Percentiles rank a stretch among this genome's conserved stretches.
Conservation (phyloP, 1,140 invertebrate species). For the Drosophila setifemur region DNA sequence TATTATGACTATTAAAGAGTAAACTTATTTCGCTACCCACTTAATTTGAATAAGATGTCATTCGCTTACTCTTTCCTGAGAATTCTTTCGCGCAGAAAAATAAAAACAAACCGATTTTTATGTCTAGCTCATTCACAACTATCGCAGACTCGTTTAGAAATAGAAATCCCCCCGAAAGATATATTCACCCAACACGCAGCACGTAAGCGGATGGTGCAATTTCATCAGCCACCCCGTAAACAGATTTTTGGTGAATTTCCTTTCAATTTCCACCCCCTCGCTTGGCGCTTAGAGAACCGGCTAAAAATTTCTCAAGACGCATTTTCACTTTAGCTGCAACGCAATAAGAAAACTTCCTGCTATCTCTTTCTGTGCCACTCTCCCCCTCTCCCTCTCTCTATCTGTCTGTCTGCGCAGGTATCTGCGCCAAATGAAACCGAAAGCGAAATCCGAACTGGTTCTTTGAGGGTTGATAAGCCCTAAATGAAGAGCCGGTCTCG, state of each 20-base stretch:
- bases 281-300: slow-evolving; percentile 18
- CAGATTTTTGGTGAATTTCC: slow-evolving; percentile 29
- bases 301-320: slow-evolving; percentile 56
- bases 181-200: slow-evolving; percentile 14
- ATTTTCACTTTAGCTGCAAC: slow-evolving; percentile 51
- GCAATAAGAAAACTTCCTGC: slow-evolving; percentile 27
- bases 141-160: slow-evolving; percentile 55
- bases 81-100: slow-evolving; percentile 14
- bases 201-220: slow-evolving; percentile 61
- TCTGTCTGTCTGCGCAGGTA: slow-evolving; percentile 72
- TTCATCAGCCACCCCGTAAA: slow-evolving; percentile 63
- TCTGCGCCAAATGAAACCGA: slow-evolving; percentile 23
- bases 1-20: neutral
- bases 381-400: too few species aligned
- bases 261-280: slow-evolving; percentile 17
- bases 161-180: slow-evolving; percentile 30
- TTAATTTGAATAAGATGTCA: neutral
- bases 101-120: slow-evolving; percentile 27
- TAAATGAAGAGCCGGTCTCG: slow-evolving; percentile 2
- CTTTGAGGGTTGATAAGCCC: slow-evolving; percentile 56
- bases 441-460: slow-evolving; percentile 53
- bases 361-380: neutral
- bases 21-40: neutral
- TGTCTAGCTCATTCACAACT: slow-evolving; percentile 60
- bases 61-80: slow-evolving; percentile 1